Evolutionary conservation across 2,797 vertebrate genomes (phyloP), one percentile per base, ranked within the genome.

Genomic region (Chromis chromis): DNA sequence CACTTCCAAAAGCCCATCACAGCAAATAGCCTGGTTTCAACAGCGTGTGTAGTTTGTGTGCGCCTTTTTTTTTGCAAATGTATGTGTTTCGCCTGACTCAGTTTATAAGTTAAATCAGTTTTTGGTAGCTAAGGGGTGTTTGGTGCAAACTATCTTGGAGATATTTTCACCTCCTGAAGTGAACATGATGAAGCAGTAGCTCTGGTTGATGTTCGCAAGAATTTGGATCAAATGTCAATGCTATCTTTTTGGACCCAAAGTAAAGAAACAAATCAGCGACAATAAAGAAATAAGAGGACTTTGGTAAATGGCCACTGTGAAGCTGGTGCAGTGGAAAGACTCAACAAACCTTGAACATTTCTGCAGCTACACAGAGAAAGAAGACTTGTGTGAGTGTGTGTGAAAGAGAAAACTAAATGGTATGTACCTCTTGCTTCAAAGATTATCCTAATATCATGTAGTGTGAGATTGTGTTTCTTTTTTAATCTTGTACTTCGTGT

Each of bases 1-100:
- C 89, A 87, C 80, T 90, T 84, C 66, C 76, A 78, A 76, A 92
- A 85, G 54, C 65, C 84, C 81, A 88, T 89, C 85, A 85, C 76
- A 65, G 59, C 62, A 82, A 88, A 85, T 73, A 72, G 82, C 75
- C 79, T 65, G 65, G 64, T 85, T 85, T 79, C 62, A 76, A 56
- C 55, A 40, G 28, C 13, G 53, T 74, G 76, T 69, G 62, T 79
- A 76, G 78, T 82, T 68, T 80, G 79, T 79, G 57, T 69, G 68
- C 76, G 55, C 58, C 42, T 70, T 55, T 61, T 55, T 61, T 70
- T 55, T 62, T 65, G 53, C 60, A 61, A 19, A 62, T 31, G 28
- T 42, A 4, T 58, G 46, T 66, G 49, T 68, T 69, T 65, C 46
- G 6, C 14, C 0, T 0, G 2, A 22, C 22, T 74, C 24, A 54